Evolutionary conservation across 2,113 vertebrate species (phyloP).

Genomic region (Microtus pennsylvanicus): DNA sequence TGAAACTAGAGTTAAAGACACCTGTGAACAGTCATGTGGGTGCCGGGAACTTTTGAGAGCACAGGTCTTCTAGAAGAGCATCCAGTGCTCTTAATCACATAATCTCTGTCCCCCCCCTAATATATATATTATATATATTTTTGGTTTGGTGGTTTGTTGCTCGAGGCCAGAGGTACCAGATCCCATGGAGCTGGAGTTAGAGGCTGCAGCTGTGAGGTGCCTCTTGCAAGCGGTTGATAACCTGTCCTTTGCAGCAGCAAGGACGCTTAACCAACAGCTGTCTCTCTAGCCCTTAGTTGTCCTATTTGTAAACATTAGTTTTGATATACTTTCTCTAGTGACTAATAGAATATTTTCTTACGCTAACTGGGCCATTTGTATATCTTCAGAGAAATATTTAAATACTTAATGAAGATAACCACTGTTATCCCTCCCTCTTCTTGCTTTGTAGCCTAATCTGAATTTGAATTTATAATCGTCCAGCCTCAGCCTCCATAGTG

Average conservation of each 20-base stretch:
- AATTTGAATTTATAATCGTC: not conserved
- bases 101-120: not conserved
- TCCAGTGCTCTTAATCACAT: not conserved
- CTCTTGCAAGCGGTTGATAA: not conserved
- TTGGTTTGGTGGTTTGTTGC: not conserved
- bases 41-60: not conserved
- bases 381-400: not conserved
- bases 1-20: not conserved
- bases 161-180: not conserved
- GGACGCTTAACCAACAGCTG: not conserved
- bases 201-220: not conserved
- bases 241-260: not conserved
- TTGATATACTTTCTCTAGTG: constrained; percentile 9
- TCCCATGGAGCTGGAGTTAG: not conserved
- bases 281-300: not conserved
- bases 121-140: too few species aligned
- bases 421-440: too few species aligned
- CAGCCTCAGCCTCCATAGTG: not conserved
- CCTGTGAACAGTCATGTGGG: not conserved
- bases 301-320: not conserved
- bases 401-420: not conserved
- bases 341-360: not conserved
- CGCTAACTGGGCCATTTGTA: not conserved
- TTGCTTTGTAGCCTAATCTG: not conserved
- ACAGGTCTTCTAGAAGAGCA: not conserved